Evolutionary conservation across 2,888 invertebrate species (phyloP), one percentile per base, ranked within the genome.

Genomic region (Agrypnus murinus): DNA sequence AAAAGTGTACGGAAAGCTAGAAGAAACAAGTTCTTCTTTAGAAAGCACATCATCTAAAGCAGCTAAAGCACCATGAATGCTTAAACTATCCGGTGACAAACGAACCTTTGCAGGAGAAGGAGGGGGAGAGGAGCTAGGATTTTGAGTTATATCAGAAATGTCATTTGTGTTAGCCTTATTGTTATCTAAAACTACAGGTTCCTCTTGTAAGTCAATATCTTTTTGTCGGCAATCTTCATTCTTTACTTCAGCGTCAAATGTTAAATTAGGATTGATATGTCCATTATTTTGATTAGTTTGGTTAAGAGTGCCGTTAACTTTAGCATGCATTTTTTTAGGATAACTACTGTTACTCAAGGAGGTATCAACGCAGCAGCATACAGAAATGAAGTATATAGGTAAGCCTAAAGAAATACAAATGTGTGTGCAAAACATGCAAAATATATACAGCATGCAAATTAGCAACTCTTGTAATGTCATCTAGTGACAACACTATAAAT

Each of bases 91-190:
- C 8, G 46, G 34, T 17, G 68, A 59, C 6, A 58, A 53, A 36
- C 6, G 32, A 14, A 40, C n/a, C 7, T 53, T 31, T 34, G 57
- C 38, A 46, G 50, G 19, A 46, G 9, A 48, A 40, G n/a, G 58
- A 38, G 55, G 32, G 57, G 43, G 48, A 65, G 50, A 40, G n/a
- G 15, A 9, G 14, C 1, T 12, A 40, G 63, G n/a, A 83, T 87
- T 87, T 63, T 38, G 7, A 46, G 45, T 62, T 46, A 43, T 10
- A 59, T 87, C 70, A 1, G 87, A 87, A 82, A 87, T 85, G 76
- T 87, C 87, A n/a, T 87, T 78, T 67, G 87, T 77, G 74, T 87
- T 87, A 60, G 87, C 87, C 38, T 86, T 87, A n/a, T n/a, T n/a
- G n/a, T n/a, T n/a, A 77, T 87, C 87, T 0, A 38, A 34, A 55